These are phyloP conservation scores for Zingel zingel DNA, from an alignment of 2,113 vertebrate species.

Conservation along the genomic window DNA sequence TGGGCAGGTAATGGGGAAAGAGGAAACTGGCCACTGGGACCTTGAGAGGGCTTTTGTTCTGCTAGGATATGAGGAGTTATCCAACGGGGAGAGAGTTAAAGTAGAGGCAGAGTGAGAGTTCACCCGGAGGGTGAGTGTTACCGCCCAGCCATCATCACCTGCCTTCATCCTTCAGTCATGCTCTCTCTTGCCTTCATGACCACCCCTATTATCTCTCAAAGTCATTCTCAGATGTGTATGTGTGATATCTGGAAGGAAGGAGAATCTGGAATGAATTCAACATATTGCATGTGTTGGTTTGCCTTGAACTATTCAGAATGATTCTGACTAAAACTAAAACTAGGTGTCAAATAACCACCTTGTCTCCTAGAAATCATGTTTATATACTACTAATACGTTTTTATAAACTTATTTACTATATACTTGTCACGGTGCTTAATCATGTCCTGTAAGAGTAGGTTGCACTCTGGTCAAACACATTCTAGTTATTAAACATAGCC, in stretches of 20 bases:
- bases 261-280: neutral
- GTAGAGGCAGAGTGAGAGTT: conserved; percentile 32
- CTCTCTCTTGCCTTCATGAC: conserved; percentile 1
- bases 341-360: neutral
- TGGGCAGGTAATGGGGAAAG: conserved; percentile 58
- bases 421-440: too few relatives aligned
- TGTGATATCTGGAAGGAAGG: neutral
- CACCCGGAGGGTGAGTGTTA: conserved; percentile 35
- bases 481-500: neutral
- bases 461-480: neutral
- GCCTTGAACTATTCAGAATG: too few relatives aligned
- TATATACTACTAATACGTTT: neutral
- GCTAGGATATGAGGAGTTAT: conserved; percentile 53
- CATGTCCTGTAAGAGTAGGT: neutral
- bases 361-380: neutral
- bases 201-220: conserved; percentile 10
- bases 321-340: neutral
- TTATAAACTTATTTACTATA: neutral
- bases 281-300: too few relatives aligned
- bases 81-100: conserved; percentile 38
- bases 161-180: conserved; percentile 14
- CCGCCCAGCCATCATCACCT: conserved; percentile 28
- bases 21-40: conserved; percentile 54
- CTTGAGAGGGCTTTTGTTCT: conserved; percentile 58
- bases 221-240: neutral